Percentiles rank a stretch among this genome's conserved stretches.
Evolutionary conservation across 1,140 invertebrate species (phyloP).

Genomic region (Orius insidiosus): DNA sequence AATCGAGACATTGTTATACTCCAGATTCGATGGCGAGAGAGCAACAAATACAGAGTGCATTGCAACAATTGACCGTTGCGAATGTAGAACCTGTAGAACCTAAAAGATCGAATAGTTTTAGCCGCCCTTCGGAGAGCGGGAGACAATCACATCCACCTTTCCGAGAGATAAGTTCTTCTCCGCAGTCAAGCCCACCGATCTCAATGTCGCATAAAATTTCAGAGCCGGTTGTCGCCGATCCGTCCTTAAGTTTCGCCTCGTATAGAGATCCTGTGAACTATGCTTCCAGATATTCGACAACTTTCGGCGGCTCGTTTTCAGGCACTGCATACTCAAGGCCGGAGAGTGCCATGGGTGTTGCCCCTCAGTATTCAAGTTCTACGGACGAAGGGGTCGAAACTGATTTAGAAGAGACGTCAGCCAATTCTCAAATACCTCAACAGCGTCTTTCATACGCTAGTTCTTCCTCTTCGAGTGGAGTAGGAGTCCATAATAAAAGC

Average conservation of each 20-base stretch:
- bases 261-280: conserved; percentile 6
- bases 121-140: conserved; percentile 7
- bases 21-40: conserved; percentile 11
- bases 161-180: conserved; percentile 16
- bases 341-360: conserved; percentile 13
- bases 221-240: conserved; percentile 2
- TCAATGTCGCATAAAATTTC: conserved; percentile 6
- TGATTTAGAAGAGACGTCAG: conserved; percentile 40
- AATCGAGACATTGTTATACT: conserved; percentile 8
- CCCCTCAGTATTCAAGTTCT: conserved; percentile 31
- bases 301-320: conserved; percentile 16
- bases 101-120: conserved; percentile 15
- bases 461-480: conserved; percentile 51
- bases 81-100: conserved; percentile 8
- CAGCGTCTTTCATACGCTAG: conserved; percentile 47
- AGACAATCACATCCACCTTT: conserved; percentile 18
- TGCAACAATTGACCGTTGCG: conserved; percentile 3
- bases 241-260: conserved; percentile 6
- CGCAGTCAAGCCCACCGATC: conserved; percentile 12
- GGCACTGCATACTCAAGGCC: conserved; percentile 13
- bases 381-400: conserved; percentile 59
- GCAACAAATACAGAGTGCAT: conserved; percentile 7
- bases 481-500: conserved; percentile 37
- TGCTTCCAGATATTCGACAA: conserved; percentile 15
- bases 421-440: conserved; percentile 22